These are phyloP conservation scores for Chloropsis hardwickii DNA, from an alignment of 2,113 vertebrate genomes.

Conservation along the genomic window DNA sequence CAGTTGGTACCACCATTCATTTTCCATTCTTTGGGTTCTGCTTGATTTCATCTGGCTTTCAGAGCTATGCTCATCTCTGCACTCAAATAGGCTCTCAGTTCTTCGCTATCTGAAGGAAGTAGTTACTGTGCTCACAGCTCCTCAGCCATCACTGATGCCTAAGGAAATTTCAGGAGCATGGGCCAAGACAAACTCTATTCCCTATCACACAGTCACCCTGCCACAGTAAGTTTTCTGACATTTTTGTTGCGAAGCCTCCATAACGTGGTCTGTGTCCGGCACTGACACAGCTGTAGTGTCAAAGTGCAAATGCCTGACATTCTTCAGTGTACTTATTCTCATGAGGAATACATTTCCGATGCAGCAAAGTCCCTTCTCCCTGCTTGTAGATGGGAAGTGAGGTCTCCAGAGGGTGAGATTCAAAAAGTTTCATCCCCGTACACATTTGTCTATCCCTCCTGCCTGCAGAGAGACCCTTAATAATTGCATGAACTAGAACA, in stretches of 20 bases:
- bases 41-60: background rate
- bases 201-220: background rate
- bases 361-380: background rate
- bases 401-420: background rate
- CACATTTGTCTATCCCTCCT: background rate
- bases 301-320: conserved; percentile 34
- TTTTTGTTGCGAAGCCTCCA: background rate
- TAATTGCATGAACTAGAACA: background rate
- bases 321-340: conserved; percentile 12
- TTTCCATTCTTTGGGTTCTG: background rate
- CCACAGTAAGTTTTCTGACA: background rate
- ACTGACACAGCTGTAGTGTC: conserved; percentile 33
- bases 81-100: background rate
- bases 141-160: background rate
- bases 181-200: background rate
- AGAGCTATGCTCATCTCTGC: background rate
- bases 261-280: background rate
- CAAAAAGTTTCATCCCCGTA: background rate
- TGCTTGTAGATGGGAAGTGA: background rate
- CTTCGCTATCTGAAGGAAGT: background rate
- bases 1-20: background rate
- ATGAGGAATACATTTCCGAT: background rate
- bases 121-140: background rate
- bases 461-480: background rate
- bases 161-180: background rate